phyloP scores from a whole-genome alignment of 2,888 invertebrate species.

The Aromia moschata region DNA sequence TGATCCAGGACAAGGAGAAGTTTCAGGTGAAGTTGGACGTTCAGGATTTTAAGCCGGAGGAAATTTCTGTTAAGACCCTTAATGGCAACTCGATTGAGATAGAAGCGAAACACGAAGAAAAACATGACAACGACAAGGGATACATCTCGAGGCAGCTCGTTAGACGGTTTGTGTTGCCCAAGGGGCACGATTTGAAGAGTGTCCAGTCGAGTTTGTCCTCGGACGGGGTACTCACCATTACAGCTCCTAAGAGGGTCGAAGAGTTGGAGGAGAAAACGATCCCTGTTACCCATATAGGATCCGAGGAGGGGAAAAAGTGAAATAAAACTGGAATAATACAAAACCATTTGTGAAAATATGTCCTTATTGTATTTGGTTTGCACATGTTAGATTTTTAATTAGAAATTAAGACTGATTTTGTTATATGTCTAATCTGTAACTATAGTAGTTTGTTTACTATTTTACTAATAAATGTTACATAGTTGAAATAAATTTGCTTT shows the following conservation, averaged over 20 bases:
- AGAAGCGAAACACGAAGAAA: slow-evolving; percentile 82
- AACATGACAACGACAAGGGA: slow-evolving; percentile 75
- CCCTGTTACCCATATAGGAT: slow-evolving; percentile 44
- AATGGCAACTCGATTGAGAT: slow-evolving; percentile 74
- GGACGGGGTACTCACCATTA: slow-evolving; percentile 77
- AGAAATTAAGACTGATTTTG: too few relatives aligned
- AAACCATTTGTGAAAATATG: too few relatives aligned
- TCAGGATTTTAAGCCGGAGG: slow-evolving; percentile 78
- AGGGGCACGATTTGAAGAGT: slow-evolving; percentile 77
- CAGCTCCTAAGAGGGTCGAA: slow-evolving; percentile 67
- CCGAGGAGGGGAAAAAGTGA: not conserved
- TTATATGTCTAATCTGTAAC: too few relatives aligned
- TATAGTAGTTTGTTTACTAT: too few relatives aligned
- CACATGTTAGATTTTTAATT: too few relatives aligned
- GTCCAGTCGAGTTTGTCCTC: slow-evolving; percentile 80
- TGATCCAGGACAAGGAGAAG: slow-evolving; percentile 72
- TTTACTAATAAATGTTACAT: too few relatives aligned
- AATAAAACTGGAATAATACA: too few relatives aligned
- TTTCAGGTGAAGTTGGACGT: slow-evolving; percentile 79
- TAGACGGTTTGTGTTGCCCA: slow-evolving; percentile 78
- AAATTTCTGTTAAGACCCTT: slow-evolving; percentile 80
- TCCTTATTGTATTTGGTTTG: too few relatives aligned
- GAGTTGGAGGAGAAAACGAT: slow-evolving; percentile 38
- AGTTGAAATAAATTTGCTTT: too few relatives aligned
- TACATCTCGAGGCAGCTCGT: slow-evolving; percentile 80